Evolutionary conservation across 1,140 invertebrate species (phyloP).

Genomic region (Brachionus koreanus): DNA sequence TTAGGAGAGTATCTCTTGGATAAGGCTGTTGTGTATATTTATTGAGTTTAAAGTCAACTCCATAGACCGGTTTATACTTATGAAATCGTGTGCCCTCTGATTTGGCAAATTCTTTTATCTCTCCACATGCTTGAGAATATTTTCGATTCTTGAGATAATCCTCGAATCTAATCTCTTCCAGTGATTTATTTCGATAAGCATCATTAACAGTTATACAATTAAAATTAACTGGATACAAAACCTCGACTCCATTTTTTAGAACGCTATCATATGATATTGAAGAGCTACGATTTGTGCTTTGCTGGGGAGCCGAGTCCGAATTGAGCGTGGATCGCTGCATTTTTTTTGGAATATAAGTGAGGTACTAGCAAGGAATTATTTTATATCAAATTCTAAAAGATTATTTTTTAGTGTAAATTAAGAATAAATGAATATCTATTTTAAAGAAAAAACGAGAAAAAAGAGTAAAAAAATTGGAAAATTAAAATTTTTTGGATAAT

Average conservation of each 20-base stretch:
- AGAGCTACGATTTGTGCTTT: not conserved
- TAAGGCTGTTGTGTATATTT: not conserved
- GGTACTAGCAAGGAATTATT: not conserved
- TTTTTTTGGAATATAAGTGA: not conserved
- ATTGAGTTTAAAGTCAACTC: not conserved
- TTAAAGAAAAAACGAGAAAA: no score
- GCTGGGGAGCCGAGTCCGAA: not conserved
- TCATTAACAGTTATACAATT: not conserved
- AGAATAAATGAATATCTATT: no score
- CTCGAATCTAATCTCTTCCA: conserved; percentile 16
- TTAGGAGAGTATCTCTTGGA: not conserved
- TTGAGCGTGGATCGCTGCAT: not conserved
- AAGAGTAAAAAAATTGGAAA: no score
- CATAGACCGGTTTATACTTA: not conserved
- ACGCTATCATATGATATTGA: not conserved
- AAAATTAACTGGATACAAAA: not conserved
- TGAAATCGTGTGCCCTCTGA: not conserved
- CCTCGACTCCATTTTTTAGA: not conserved
- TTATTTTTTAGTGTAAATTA: no score
- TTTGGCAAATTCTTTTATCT: not conserved
- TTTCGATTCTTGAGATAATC: conserved; percentile 16
- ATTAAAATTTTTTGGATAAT: no score
- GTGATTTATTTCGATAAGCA: not conserved
- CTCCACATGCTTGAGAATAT: not conserved
- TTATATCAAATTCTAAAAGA: not conserved